These are phyloP conservation scores for Drosophila planitibia DNA, from an alignment of 2,888 invertebrate species.

Conservation along the genomic window DNA sequence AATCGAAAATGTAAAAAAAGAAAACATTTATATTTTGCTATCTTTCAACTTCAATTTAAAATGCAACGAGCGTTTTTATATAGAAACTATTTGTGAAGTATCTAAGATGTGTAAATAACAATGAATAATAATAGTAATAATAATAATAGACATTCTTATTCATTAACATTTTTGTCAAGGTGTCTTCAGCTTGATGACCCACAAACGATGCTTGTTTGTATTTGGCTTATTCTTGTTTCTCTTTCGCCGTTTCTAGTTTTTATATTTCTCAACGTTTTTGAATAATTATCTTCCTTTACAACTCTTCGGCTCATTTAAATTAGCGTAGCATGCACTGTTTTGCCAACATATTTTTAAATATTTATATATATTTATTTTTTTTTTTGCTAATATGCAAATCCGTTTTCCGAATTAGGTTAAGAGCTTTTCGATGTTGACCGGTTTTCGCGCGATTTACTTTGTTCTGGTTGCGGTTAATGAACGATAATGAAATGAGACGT, in stretches of 20 bases:
- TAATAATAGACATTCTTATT: background rate
- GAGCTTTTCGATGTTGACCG: constrained; percentile 53
- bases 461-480: constrained; percentile 32
- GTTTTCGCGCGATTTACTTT: constrained; percentile 24
- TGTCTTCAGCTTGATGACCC: constrained; percentile 8
- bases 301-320: constrained; percentile 33
- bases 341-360: constrained; percentile 21
- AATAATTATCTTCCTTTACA: constrained; percentile 28
- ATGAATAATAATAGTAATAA: background rate
- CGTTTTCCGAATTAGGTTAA: constrained; percentile 64
- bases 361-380: background rate
- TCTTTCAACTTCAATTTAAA: background rate
- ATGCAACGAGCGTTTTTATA: background rate
- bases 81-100: too few species aligned
- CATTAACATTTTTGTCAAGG: background rate
- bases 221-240: constrained; percentile 6
- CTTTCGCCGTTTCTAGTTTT: constrained; percentile 4
- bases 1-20: background rate
- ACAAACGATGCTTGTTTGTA: background rate
- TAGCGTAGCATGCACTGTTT: constrained; percentile 36
- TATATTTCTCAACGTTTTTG: constrained; percentile 24
- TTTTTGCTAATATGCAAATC: constrained; percentile 59
- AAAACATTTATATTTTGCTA: background rate
- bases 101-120: background rate
- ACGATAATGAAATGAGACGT: constrained; percentile 38